Conservation (phyloP, 2,888 invertebrate genomes). For the Scaptodrosophila latifasciaeformis region DNA sequence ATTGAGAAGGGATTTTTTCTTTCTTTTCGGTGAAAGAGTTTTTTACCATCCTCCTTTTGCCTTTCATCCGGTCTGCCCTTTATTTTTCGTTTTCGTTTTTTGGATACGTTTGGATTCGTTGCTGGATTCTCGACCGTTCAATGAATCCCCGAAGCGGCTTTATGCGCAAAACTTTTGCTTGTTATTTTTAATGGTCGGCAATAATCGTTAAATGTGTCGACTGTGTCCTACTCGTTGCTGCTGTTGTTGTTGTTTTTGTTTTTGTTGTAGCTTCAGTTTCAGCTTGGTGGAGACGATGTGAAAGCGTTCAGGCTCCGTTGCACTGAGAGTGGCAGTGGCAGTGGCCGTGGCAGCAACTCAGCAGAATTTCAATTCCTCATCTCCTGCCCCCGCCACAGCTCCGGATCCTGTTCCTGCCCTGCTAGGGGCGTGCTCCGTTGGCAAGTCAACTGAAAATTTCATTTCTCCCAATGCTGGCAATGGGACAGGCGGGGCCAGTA, state of each 20-base stretch:
- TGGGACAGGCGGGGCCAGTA: background rate
- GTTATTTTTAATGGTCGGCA: constrained; percentile 74
- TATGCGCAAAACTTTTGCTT: constrained; percentile 74
- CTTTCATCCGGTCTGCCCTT: background rate
- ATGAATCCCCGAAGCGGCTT: constrained; percentile 71
- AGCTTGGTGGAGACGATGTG: no score
- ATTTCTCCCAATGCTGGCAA: constrained; percentile 37
- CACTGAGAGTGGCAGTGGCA: constrained; percentile 23
- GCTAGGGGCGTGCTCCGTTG: constrained; percentile 24
- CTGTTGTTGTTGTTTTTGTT: constrained; percentile 17
- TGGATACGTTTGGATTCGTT: constrained; percentile 35
- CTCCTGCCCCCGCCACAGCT: no score
- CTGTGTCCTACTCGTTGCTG: constrained; percentile 39
- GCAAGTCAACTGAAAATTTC: constrained; percentile 66
- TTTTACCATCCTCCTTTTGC: constrained; percentile 9
- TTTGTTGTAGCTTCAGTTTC: no score
- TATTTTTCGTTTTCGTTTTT: constrained; percentile 1
- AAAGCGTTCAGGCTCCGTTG: constrained; percentile 37
- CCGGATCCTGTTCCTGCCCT: background rate
- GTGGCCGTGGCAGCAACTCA: constrained; percentile 32
- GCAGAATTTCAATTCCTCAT: constrained; percentile 26
- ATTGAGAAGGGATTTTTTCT: constrained; percentile 68
- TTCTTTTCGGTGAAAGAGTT: constrained; percentile 55
- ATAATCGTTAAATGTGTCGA: constrained; percentile 75
- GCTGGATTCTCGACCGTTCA: no score